Conservation (phyloP, 2,113 vertebrate species). For the Nannobrachium achirus region DNA sequence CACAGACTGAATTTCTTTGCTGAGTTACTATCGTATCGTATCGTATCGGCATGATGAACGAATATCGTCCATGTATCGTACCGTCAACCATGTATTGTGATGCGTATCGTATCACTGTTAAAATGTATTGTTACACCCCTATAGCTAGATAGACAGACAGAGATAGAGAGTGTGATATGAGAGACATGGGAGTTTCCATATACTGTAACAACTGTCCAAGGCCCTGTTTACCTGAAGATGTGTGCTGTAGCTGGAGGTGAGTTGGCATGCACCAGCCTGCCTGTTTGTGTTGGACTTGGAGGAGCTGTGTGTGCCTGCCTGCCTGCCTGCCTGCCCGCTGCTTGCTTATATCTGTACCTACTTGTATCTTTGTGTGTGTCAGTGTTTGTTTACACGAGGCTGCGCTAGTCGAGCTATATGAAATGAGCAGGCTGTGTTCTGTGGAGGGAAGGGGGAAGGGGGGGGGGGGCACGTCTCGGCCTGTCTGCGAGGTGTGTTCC, state of each 20-base stretch:
- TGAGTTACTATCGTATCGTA: no score
- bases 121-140: no score
- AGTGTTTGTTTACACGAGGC: slow-evolving; percentile 47
- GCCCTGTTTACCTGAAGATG: background rate
- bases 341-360: slow-evolving; percentile 27
- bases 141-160: no score
- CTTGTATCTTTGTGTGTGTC: background rate
- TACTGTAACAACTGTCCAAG: background rate
- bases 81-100: no score
- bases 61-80: no score
- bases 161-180: no score
- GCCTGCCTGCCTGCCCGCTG: slow-evolving; percentile 39
- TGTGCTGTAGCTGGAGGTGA: background rate
- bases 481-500: slow-evolving; percentile 3
- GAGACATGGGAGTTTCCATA: no score
- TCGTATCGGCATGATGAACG: no score
- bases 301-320: background rate
- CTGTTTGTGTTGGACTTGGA: slow-evolving; percentile 3
- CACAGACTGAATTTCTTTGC: no score
- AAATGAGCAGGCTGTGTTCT: slow-evolving; percentile 38
- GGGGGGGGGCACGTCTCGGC: slow-evolving; percentile 36
- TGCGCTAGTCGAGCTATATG: slow-evolving; percentile 43
- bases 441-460: background rate
- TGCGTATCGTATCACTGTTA: no score
- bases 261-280: slow-evolving; percentile 42